Conservation (phyloP, 1,140 invertebrate genomes). For the Cephus cinctus region DNA sequence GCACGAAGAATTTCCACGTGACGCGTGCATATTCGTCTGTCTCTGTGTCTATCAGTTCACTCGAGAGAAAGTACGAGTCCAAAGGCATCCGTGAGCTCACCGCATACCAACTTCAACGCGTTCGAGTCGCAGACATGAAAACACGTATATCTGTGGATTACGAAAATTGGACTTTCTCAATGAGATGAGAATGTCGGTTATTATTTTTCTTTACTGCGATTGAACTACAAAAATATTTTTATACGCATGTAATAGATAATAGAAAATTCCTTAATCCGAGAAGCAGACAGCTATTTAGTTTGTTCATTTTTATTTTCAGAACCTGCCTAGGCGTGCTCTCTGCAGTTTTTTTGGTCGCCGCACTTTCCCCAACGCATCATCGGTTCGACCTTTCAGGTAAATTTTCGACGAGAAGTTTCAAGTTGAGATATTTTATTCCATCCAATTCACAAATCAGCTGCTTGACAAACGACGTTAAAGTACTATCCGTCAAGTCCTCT, state of each 20-base stretch:
- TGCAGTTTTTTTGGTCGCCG: conserved; percentile 25
- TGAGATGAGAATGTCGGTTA: background rate
- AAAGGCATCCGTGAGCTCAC: conserved; percentile 10
- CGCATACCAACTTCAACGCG: conserved; percentile 17
- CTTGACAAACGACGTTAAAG: no score
- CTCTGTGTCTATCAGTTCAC: no score
- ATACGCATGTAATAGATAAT: background rate
- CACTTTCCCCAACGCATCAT: conserved; percentile 33
- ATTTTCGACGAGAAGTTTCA: conserved; percentile 10
- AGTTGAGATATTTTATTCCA: conserved; percentile 13
- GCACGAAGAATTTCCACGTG: no score
- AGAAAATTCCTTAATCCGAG: background rate
- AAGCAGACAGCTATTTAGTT: background rate
- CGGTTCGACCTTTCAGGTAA: conserved; percentile 46
- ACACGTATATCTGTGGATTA: no score
- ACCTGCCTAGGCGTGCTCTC: conserved; percentile 39
- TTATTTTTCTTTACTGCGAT: no score
- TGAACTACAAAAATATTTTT: background rate
- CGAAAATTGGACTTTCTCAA: no score
- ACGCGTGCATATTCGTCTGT: no score
- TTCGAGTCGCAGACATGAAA: no score
- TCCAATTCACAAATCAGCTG: no score
- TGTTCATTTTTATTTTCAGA: conserved; percentile 32
- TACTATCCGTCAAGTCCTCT: no score
- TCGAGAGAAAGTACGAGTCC: conserved; percentile 23